Percentiles rank a stretch among this genome's conserved stretches.
phyloP scores from a whole-genome alignment of 2,113 vertebrate genomes.

The Aythya baeri region DNA sequence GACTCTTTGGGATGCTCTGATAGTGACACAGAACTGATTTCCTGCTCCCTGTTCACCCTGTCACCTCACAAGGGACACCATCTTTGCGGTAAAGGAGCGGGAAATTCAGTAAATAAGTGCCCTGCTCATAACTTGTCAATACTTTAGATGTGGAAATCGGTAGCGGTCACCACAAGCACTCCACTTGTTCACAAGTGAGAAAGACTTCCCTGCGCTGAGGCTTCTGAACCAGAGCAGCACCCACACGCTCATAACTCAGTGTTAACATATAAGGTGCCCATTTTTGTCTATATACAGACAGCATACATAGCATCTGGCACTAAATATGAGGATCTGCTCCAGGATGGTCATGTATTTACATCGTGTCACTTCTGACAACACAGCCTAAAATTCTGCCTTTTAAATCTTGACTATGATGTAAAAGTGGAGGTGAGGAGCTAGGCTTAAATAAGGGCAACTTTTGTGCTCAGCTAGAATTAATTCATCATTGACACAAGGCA shows the following conservation, averaged over 20 bases:
- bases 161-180: not conserved
- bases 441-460: slow-evolving; percentile 87
- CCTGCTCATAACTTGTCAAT: accelerated
- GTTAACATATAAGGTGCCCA: accelerated
- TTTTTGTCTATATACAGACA: accelerated
- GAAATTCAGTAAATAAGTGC: not conserved
- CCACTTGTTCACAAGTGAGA: not conserved
- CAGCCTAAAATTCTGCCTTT: slow-evolving; percentile 75
- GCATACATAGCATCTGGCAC: accelerated
- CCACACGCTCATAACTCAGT: accelerated
- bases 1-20: not conserved
- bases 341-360: accelerated
- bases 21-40: not conserved
- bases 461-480: slow-evolving; percentile 91
- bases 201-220: not conserved
- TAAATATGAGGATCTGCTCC: accelerated
- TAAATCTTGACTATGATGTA: slow-evolving; percentile 64
- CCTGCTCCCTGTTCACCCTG: not conserved
- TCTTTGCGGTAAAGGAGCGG: not conserved
- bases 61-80: accelerated
- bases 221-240: accelerated
- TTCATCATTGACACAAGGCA: slow-evolving; percentile 90
- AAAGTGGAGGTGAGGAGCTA: slow-evolving; percentile 67
- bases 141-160: not conserved
- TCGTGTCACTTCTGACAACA: slow-evolving; percentile 20